Evolutionary conservation across 2,797 vertebrate species (phyloP), one percentile per base, ranked within the genome.

Genomic region (Acanthis flammea): DNA sequence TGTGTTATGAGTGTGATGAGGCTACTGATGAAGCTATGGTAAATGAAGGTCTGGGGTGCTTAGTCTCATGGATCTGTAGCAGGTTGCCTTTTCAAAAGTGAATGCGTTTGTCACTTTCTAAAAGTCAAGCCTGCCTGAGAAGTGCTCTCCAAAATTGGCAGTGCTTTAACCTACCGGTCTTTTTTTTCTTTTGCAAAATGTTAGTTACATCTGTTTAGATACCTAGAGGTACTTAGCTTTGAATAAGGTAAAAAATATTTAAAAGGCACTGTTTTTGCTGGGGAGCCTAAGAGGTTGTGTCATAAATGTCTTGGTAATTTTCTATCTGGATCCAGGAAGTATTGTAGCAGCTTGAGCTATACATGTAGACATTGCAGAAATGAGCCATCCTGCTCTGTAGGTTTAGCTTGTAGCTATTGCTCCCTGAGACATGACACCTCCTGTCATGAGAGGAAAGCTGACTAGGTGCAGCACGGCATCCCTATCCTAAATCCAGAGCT

Each of bases 81-180:
- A 84, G 33, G 61, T 82, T 96, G 88, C 42, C 71, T 89, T 96
- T 94, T 96, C 55, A 71, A 79, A 83, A 88, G 79, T 86, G 37
- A 88, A 88, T 60, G 73, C 1, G 0, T 94, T 96, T 95, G 80
- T 95, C 87, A 63, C 91, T 88, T 94, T 67, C 66, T 92, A 94
- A 96, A 97, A 96, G 92, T 95, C 94, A 96, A 96, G 91, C 53
- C 89, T 95, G 84, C 80, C 54, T 94, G 73, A 95, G 91, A 93
- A 92, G 94, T 95, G 93, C 94, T 96, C 94, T 95, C 85, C 86
- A 96, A 92, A 96, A 77, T 75, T 96, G 95, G 94, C 95, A 94
- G 68, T 1, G 0, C 70, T 94, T 83, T 93, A 77, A 92, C 33
- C 45, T 83, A 83, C 62, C 47, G 55, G 21, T 22, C 47, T 71